Evolutionary conservation across 2,888 invertebrate species (phyloP).

Genomic region (Asteroscopus sphinx): DNA sequence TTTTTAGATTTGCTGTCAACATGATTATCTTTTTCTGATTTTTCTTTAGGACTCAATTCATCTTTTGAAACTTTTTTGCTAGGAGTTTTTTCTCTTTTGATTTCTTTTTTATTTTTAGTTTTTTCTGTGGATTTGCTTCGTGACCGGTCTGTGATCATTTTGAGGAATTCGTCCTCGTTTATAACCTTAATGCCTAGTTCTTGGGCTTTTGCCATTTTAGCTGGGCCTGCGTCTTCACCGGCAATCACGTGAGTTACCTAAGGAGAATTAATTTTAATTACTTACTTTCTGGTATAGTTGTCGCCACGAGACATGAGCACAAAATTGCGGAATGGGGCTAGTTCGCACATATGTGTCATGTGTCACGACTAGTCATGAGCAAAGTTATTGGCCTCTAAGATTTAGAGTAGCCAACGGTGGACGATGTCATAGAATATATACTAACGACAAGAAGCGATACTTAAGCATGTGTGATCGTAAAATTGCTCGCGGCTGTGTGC

Average conservation of each 20-base stretch:
- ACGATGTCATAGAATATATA: no score
- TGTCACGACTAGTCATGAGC: no score
- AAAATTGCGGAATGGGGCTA: no score
- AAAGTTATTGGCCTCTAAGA: no score
- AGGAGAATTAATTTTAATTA: constrained; percentile 8
- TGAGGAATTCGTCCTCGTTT: constrained; percentile 95
- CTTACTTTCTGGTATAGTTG: no score
- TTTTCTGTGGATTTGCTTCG: constrained; percentile 46
- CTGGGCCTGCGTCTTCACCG: constrained; percentile 96
- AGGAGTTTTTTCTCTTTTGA: constrained; percentile 60
- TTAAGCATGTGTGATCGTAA: no score
- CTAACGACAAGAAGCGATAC: no score
- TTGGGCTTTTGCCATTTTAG: constrained; percentile 94
- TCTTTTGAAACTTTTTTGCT: constrained; percentile 51
- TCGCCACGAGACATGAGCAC: no score
- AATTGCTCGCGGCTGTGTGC: no score
- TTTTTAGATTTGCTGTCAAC: constrained; percentile 53
- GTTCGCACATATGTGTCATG: no score
- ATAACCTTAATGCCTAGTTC: constrained; percentile 93
- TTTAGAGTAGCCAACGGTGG: no score
- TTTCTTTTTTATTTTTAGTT: constrained; percentile 48
- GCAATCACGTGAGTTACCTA: constrained; percentile 94
- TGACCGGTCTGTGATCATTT: constrained; percentile 91
- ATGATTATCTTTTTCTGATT: constrained; percentile 49
- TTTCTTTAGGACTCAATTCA: constrained; percentile 52